phyloP scores from a whole-genome alignment of 2,797 vertebrate genomes.

The Sarcophilus harrisii region DNA sequence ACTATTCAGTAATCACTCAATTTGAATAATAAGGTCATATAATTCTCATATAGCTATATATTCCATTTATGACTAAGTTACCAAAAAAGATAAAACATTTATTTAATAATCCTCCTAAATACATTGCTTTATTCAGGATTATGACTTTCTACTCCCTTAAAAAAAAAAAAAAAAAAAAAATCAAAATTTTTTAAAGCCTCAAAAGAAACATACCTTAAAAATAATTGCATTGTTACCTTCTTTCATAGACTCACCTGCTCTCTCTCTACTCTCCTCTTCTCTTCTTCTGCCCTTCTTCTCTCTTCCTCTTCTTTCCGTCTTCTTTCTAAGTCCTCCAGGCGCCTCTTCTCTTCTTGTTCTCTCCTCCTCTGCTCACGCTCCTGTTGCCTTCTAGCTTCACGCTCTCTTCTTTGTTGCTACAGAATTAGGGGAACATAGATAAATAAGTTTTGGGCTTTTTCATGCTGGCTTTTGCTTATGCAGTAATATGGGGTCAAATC shows the following conservation, averaged over 20 bases:
- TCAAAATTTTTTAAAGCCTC: not conserved
- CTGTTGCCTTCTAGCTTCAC: constrained; percentile 95
- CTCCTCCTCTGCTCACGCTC: constrained; percentile 95
- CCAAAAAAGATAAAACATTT: constrained; percentile 42
- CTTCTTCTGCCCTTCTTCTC: constrained; percentile 94
- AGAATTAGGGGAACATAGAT: constrained; percentile 3
- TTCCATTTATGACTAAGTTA: constrained; percentile 51
- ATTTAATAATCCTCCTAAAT: not conserved
- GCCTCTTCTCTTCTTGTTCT: constrained; percentile 96
- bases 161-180: not conserved
- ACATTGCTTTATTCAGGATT: not conserved
- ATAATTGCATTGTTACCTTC: not conserved
- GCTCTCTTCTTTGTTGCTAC: constrained; percentile 96
- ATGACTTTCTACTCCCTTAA: not conserved
- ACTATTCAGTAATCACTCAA: constrained; percentile 51
- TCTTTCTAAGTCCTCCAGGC: constrained; percentile 95
- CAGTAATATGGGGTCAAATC: not conserved
- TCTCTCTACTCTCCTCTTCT: constrained; percentile 95
- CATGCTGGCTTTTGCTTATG: not conserved
- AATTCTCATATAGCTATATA: constrained; percentile 53
- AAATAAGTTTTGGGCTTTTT: not conserved
- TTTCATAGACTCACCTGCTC: constrained; percentile 90
- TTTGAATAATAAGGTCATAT: constrained; percentile 64
- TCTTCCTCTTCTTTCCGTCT: constrained; percentile 97
- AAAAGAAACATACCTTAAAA: not conserved